phyloP scores from a whole-genome alignment of 2,113 vertebrate genomes.

The Centrocercus urophasianus region DNA sequence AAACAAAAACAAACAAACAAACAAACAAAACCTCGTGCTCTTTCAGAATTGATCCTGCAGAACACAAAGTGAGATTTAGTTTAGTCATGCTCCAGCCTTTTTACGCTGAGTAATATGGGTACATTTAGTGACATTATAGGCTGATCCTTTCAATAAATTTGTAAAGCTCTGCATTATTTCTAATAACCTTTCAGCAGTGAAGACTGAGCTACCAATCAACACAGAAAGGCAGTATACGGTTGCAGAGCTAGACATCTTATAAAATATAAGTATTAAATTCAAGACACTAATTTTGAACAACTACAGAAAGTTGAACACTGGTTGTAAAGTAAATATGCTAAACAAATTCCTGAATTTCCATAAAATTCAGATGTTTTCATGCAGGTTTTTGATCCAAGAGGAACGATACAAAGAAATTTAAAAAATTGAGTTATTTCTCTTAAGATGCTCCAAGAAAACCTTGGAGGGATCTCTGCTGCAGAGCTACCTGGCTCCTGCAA shows the following conservation, averaged over 20 bases:
- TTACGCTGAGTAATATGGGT: neutral
- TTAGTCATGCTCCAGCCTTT: neutral
- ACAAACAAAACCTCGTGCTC: neutral
- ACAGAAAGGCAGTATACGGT: neutral
- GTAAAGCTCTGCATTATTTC: neutral
- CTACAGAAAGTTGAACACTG: neutral
- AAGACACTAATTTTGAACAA: neutral
- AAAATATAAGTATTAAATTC: neutral
- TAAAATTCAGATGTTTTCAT: neutral
- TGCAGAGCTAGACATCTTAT: neutral
- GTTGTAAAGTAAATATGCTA: neutral
- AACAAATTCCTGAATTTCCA: neutral
- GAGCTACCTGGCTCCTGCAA: neutral
- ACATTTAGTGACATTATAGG: neutral
- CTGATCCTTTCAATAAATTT: neutral
- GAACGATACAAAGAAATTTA: neutral
- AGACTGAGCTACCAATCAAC: neutral
- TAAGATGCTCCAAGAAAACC: neutral
- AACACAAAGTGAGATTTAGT: conserved; percentile 9
- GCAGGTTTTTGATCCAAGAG: neutral
- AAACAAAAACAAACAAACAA: no score
- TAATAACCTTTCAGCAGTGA: neutral
- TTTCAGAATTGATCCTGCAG: neutral
- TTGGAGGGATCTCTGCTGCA: neutral
- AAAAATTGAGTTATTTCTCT: neutral